Evolutionary conservation across 2,888 invertebrate species (phyloP).

Genomic region (Cheilosia impressa): DNA sequence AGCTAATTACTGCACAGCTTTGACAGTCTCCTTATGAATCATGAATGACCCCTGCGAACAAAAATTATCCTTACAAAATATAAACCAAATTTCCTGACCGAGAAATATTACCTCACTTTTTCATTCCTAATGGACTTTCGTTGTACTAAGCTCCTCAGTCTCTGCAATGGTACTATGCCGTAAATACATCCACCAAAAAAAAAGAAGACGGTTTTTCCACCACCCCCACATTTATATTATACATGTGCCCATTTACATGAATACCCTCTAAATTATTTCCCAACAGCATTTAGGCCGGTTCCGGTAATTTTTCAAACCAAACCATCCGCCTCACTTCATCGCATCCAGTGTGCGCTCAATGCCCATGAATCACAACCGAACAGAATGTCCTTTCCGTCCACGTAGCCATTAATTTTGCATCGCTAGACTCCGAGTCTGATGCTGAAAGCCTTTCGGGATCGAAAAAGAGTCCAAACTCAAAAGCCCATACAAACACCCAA

Average conservation of each 20-base stretch:
- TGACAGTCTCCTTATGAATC: slow-evolving; percentile 14
- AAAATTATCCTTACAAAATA: background rate
- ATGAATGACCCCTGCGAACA: background rate
- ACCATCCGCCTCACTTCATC: slow-evolving; percentile 25
- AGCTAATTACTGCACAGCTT: slow-evolving; percentile 1
- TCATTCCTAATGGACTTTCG: slow-evolving; percentile 69
- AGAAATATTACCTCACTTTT: slow-evolving; percentile 50
- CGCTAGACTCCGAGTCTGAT: slow-evolving; percentile 33
- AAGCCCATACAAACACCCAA: slow-evolving; percentile 15
- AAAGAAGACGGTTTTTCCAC: slow-evolving; percentile 7
- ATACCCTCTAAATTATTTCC: slow-evolving; percentile 56
- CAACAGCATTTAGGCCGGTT: slow-evolving; percentile 54
- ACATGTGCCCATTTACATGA: slow-evolving; percentile 56
- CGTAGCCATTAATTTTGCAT: slow-evolving; percentile 65
- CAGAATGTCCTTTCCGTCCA: slow-evolving; percentile 40
- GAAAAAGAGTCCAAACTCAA: slow-evolving; percentile 9
- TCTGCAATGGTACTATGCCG: background rate
- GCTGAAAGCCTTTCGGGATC: slow-evolving; percentile 35
- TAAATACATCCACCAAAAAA: background rate
- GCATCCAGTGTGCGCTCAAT: slow-evolving; percentile 7
- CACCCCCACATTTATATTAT: background rate
- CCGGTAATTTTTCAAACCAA: slow-evolving; percentile 50
- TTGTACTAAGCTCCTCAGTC: slow-evolving; percentile 17
- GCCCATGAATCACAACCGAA: slow-evolving; percentile 23
- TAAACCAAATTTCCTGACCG: slow-evolving; percentile 29